Base-by-base conservation (phyloP, 1,140 invertebrate genomes). In the Dendrolimus punctatus region DNA sequence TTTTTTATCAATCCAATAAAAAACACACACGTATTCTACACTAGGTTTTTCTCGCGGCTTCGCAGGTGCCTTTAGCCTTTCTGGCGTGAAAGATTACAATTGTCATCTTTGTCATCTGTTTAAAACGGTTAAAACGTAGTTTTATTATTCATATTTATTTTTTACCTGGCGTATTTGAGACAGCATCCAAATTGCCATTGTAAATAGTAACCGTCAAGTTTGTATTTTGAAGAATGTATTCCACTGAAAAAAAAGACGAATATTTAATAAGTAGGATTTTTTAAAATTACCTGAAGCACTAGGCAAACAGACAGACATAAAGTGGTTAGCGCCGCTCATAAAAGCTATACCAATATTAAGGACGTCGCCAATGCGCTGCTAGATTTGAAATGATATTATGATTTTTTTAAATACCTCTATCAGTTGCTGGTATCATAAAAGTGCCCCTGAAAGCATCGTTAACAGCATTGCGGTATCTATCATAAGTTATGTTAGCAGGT, bases 131-230 rank as follows among this genome's bases (percentile, higher is more conserved):
- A n/a, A n/a, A n/a, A n/a, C n/a, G n/a, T n/a, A n/a, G n/a, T n/a
- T n/a, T n/a, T n/a, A n/a, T n/a, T n/a, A n/a, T n/a, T n/a, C n/a
- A n/a, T 50, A 50, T 7, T 40, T 44, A 43, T 40, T 56, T 52
- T 41, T 49, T 73, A 85, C 85, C 86, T 51, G 80, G 78, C 8
- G 84, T 88, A 51, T 85, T 88, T 5, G 87, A 85, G 38, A 88
- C 71, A 44, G 85, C 85, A 57, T 88, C 85, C 37, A 88, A 62
- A 58, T 87, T 82, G 8, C 85, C 85, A 62, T 87, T 89, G 53
- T 87, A 87, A 51, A 88, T 82, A 43, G 78, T 70, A 4, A 88
- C 70, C 54, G 66, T 73, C 2, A 85, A 48, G 39, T 79, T 57
- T n/a, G 82, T 87, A 42, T 73, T 74, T 40, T 78, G 60, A n/a